Conservation (phyloP, 2,113 vertebrate genomes). For the Thamnophis sirtalis region DNA sequence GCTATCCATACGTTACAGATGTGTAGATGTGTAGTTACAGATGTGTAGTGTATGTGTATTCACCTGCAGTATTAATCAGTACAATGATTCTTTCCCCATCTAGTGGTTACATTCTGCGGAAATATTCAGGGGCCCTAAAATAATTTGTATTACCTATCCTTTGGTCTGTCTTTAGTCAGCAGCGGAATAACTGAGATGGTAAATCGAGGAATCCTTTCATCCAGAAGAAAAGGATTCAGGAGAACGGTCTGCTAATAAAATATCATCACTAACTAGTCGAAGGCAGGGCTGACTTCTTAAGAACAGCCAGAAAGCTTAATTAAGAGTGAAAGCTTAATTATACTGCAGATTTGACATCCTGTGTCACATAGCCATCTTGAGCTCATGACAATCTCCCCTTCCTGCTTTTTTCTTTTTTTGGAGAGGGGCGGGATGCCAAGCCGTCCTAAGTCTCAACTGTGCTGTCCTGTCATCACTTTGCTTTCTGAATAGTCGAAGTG, state of each 20-base stretch:
- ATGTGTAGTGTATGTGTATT: too few species aligned
- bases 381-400: not conserved
- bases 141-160: too few species aligned
- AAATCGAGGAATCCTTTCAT: not conserved
- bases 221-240: not conserved
- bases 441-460: not conserved
- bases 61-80: not conserved
- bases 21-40: not conserved
- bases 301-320: not conserved
- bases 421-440: not conserved
- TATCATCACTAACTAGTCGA: not conserved
- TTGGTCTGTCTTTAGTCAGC: not conserved
- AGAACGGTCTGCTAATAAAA: not conserved
- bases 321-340: not conserved
- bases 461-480: not conserved
- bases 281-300: not conserved
- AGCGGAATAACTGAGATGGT: not conserved
- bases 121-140: not conserved
- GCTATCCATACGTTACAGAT: not conserved
- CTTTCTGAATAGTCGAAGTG: not conserved
- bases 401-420: not conserved
- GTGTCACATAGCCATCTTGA: not conserved
- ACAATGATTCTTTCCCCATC: conserved; percentile 13
- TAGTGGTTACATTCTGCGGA: not conserved
- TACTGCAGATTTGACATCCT: not conserved